Base-by-base conservation (phyloP, 92 coral and sea anemone species). In the Pocillopora grandis region DNA sequence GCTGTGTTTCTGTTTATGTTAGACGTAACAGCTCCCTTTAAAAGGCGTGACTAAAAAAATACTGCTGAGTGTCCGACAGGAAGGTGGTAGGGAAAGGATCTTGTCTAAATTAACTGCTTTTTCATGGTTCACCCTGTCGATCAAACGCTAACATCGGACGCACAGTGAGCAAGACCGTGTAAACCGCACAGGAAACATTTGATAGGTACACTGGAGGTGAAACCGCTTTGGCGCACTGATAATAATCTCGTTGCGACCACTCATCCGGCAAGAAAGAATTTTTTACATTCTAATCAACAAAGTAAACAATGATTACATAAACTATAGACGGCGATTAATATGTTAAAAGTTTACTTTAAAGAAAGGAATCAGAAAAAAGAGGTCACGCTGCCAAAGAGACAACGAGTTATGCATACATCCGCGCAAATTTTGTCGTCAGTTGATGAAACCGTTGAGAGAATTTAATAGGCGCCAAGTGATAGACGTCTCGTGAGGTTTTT, bases 281-380 rank as follows among this genome's bases (percentile, higher is more conserved):
- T 71, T 81, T 71, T 10, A 75, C 70, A 81, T 81, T 81, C 85
- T 81, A 68, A n/a, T 68, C 31, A 9, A 58, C 59, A 35, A 37
- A 63, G 82, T 64, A 78, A 64, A 78, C 82, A 78, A 18, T 42
- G 65, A 55, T 81, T 35, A 81, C 15, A 42, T 35, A 81, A 37
- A 81, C n/a, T 76, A 19, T 77, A 33, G 59, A 58, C 57, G 11
- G 18, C 10, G 33, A 64, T 71, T 58, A 70, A 69, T 58, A 58
- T 76, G 49, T 59, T 27, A 20, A 62, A 81, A 35, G 48, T 13
- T 81, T 81, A 20, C 16, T 36, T 60, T 10, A 62, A 10, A 17
- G 62, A 7, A 77, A 68, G 64, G 19, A 19, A 31, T 16, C 21
- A 77, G 21, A 18, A 63, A 23, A 58, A 8, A 71, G 14, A 65